Evolutionary conservation across 2,888 invertebrate genomes (phyloP).

Genomic region (Crematogaster levior): DNA sequence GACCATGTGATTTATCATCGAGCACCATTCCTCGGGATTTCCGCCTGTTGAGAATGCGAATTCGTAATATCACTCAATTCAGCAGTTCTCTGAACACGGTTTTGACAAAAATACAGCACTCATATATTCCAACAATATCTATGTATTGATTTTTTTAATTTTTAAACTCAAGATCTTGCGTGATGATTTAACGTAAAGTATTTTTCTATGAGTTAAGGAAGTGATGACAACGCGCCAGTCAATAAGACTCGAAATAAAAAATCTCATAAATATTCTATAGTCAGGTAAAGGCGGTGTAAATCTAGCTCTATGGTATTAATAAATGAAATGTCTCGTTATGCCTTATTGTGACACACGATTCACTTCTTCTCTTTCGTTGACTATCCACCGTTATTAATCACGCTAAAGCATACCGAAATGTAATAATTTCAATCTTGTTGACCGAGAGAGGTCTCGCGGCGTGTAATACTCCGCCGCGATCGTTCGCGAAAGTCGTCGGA

Average conservation of each 20-base stretch:
- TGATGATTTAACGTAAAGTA: neutral
- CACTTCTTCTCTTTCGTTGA: neutral
- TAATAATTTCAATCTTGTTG: constrained; percentile 26
- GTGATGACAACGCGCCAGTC: neutral
- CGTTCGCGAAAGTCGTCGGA: constrained; percentile 44
- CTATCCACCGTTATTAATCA: neutral
- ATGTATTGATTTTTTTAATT: neutral
- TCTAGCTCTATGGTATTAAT: constrained; percentile 10
- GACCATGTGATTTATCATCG: constrained; percentile 34
- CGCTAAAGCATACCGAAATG: neutral
- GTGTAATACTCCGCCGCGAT: constrained; percentile 23
- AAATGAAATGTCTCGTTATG: neutral
- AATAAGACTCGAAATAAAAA: neutral
- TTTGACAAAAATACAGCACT: neutral
- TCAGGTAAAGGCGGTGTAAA: neutral
- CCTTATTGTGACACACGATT: neutral
- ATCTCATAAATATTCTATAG: constrained; percentile 19
- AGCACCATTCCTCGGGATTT: constrained; percentile 2
- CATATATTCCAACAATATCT: neutral
- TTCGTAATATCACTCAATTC: constrained; percentile 20
- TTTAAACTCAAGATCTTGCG: neutral
- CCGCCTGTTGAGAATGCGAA: neutral
- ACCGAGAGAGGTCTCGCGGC: constrained; percentile 3
- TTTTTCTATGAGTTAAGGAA: neutral
- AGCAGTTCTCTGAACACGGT: too few relatives aligned